Evolutionary conservation across 2,888 invertebrate genomes (phyloP), one percentile per base, ranked within the genome.

Genomic region (Cerceris rybyensis): DNA sequence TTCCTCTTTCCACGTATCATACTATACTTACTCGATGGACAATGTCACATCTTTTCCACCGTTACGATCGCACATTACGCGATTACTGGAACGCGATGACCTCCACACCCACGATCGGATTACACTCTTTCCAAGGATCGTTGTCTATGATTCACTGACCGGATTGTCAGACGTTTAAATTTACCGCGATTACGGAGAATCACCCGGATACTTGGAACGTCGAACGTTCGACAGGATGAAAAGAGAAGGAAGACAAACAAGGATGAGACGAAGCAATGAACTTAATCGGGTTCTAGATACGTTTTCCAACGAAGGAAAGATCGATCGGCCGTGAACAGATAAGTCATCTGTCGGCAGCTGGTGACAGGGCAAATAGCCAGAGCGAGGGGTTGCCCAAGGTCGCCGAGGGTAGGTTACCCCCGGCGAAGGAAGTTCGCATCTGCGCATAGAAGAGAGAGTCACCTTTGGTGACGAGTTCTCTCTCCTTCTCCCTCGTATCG

Each of bases 391-490:
- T 79, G 86, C 70, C 77, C 87, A 89, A 88, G 89, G 89, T 87
- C 88, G 82, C 72, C 78, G 83, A 85, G 86, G 87, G 86, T 87
- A 87, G 80, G 80, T 86, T 85, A 88, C 89, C 88, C 88, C 86
- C 85, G 81, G 78, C 73, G 71, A 74, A 82, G 80, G 75, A 70
- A 81, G 78, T 70, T 79, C 76, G 88, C 88, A 84, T 86, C 87
- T 87, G 86, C 88, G 89, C 89, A 85, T 66, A 57, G 70, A 55
- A 63, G 72, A 75, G 60, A 78, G 63, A 59, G 68, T 66, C 66
- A 68, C 70, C 61, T 71, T 60, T 65, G 65, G 16, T 70, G 67
- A 70, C 74, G 70, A 41, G 54, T n/a, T 41, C 17, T 63, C 5
- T 58, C 43, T 43, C 41, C 28, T 50, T 66, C 72, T 39, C 17